Evolutionary conservation across 2,113 vertebrate genomes (phyloP), one percentile per base, ranked within the genome.

Genomic region (Peucedramus taeniatus): DNA sequence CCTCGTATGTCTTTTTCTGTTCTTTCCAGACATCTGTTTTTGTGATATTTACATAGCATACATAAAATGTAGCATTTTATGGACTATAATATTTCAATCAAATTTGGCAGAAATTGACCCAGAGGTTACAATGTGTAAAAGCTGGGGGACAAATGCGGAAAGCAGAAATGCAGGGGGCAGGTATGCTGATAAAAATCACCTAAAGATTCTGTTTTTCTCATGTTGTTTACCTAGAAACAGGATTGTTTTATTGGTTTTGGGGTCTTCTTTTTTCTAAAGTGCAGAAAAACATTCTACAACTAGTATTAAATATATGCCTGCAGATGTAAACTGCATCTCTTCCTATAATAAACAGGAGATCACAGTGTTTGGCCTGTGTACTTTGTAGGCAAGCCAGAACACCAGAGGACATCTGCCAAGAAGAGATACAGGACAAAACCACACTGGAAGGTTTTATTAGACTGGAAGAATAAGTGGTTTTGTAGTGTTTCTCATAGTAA

Each of bases 61-160:
- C 26, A 44, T 51, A 71, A 60, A 82, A 47, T 37, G 26, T 30
- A 42, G 33, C 31, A 40, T 64, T 28, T 91, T n/a, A 31, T 50
- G 4, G 27, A 44, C 45, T 59, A 2, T 7, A 66, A 60, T 0
- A 0, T 33, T 42, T 57, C 21, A 49, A 24, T 57, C 28, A 81
- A 45, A 90, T 90, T 50, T 51, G 35, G 27, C 49, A 64, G n/a
- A 83, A 90, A 76, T 1, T 79, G 16, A 79, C 45, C 22, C 24
- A 19, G 1, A 54, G 18, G 27, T 66, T 75, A 64, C 13, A 39
- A 7, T 8, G 24, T n/a, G 22, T 47, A 75, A 50, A 78, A 84
- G 28, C 7, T 60, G 24, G 15, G 19, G 31, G 5, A 77, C 17
- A 82, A n/a, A 65, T 11, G 1, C 5, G 10, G 30, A 90, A 87